Evolutionary conservation across 2,797 vertebrate genomes (phyloP), one percentile per base, ranked within the genome.

Genomic region (Brachyalestes nurse): DNA sequence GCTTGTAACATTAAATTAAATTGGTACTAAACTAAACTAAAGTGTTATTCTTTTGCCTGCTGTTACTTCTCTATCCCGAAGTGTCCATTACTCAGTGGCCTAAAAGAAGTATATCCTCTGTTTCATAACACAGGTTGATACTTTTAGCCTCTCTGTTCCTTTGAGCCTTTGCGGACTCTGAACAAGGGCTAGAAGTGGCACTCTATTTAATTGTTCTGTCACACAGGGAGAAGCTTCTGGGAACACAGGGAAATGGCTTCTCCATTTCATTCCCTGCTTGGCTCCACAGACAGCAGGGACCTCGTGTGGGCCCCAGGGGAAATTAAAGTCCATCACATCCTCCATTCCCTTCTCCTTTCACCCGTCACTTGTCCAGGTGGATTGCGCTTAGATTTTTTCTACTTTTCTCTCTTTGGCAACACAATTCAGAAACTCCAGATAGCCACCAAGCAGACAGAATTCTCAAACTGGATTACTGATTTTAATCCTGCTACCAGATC

Each of bases 341-440:
- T 53, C 72, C 38, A 64, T 55, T 81, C 17, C 45, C 65, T 71
- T 71, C 49, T 74, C 40, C 66, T 58, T 78, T 38, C 49, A 51
- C 67, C 75, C 58, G 21, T 81, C 80, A 78, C 64, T 84, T 72
- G 60, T 73, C 70, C 53, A 80, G 69, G 79, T 72, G 34, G 47
- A 78, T 42, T 40, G 25, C 5, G 5, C 5, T 51, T 55, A 66
- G 19, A n/a, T 28, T 42, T 58, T 57, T 23, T 16, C 6, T 13
- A 51, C 57, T 67, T 58, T 57, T 0, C 12, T 10, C 4, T 42
- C 3, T 23, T 17, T 12, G 2, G 21, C 51, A 58, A 57, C 28
- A 19, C 45, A 21, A 28, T 9, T 17, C n/a, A 8, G 14, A 51
- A 49, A 23, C 42, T 2, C 42, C 21, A 14, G 6, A 6, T n/a